Percentiles rank a stretch among this genome's conserved stretches.
Conservation (phyloP, 2,888 invertebrate genomes). For the Cepaea hortensis region DNA sequence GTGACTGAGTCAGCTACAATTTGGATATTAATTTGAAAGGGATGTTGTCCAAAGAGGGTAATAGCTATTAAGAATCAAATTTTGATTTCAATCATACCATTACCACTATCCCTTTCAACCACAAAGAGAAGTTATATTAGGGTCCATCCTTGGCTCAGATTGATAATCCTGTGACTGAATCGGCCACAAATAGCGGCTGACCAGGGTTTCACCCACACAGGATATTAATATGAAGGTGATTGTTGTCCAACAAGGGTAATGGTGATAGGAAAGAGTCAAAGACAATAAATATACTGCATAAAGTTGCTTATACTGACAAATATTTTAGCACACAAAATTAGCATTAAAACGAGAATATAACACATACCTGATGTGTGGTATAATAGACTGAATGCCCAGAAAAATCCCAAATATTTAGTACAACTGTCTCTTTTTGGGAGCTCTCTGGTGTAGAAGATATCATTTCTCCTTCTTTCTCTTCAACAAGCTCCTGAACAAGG, state of each 20-base stretch:
- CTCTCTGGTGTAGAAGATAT: constrained; percentile 26
- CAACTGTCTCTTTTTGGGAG: constrained; percentile 55
- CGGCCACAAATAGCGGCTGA: too few relatives aligned
- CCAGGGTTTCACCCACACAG: too few relatives aligned
- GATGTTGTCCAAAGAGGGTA: too few relatives aligned
- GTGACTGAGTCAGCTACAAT: too few relatives aligned
- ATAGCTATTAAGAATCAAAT: too few relatives aligned
- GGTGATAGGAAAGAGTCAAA: not conserved
- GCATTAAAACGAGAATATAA: not conserved
- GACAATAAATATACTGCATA: not conserved
- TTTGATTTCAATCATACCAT: too few relatives aligned
- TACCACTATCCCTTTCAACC: not conserved
- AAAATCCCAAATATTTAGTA: constrained; percentile 75
- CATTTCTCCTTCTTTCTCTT: constrained; percentile 34
- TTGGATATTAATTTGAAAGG: too few relatives aligned
- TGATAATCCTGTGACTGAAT: too few relatives aligned
- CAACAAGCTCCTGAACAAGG: constrained; percentile 71
- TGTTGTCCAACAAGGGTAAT: not conserved
- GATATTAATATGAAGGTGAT: too few relatives aligned
- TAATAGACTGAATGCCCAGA: constrained; percentile 73
- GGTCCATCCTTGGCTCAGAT: too few relatives aligned
- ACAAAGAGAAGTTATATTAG: not conserved
- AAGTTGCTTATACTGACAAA: not conserved
- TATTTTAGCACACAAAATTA: not conserved
- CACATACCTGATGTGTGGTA: constrained; percentile 71